Base-by-base conservation (phyloP, 2,888 invertebrate genomes). In the Dasypolia templi region DNA sequence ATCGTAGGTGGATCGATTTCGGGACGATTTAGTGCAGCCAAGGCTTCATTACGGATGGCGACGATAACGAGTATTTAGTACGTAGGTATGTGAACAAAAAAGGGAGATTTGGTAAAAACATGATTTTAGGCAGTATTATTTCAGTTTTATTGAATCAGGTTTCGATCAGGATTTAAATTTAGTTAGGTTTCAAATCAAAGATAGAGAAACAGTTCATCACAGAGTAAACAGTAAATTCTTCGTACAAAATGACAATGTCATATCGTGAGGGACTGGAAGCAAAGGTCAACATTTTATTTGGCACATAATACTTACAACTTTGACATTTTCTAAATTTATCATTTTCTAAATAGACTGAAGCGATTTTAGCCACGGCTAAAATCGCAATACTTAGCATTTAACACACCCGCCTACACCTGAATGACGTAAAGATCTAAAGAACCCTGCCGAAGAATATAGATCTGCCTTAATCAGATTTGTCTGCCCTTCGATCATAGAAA, bases 391-490 rank as follows among this genome's bases (percentile, higher is more conserved):
- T 77, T 63, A 77, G 17, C 51, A 77, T 77, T 76, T 55, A 44
- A 64, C 51, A 26, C 44, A 70, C 35, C 11, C 46, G 62, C 32
- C 32, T 55, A 17, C n/a, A 72, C 12, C 12, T 0, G 73, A 71
- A 44, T 14, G 51, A 26, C 51, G 17, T 53, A 46, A 29, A 55
- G 39, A 32, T 35, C 29, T 17, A 65, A 66, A 39, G 53, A 44
- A 26, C 19, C 42, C 39, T 44, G 17, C 19, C 29, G 58, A 63
- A 58, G 44, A 71, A 53, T 71, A 39, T 53, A 63, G 51, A 53
- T 46, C 55, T 49, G 26, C 58, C 67, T 59, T 75, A 77, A 76
- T 76, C 75, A 62, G 55, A 76, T 75, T 35, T 62, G 42, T 76
- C 42, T 56, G 35, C 14, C 55, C 75, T 56, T n/a, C 2, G 39